phyloP scores from a whole-genome alignment of 1,140 invertebrate genomes.

The Melitaea cinxia region DNA sequence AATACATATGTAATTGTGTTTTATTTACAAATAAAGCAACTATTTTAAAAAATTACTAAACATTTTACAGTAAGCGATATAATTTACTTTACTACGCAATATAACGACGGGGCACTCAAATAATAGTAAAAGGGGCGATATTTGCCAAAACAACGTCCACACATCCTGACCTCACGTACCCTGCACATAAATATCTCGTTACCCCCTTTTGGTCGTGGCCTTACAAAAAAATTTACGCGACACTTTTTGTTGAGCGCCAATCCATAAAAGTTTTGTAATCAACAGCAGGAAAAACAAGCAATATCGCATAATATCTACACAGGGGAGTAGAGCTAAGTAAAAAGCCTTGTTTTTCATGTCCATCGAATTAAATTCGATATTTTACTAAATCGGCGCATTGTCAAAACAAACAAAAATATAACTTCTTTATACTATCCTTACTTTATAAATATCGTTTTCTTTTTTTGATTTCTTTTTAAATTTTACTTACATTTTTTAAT shows the following conservation, averaged over 20 bases:
- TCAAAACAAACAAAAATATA: too few relatives aligned
- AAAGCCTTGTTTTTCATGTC: not conserved
- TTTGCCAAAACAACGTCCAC: conserved; percentile 56
- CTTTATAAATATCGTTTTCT: too few relatives aligned
- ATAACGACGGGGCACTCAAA: conserved; percentile 50
- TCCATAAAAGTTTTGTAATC: conserved; percentile 64
- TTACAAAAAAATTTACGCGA: conserved; percentile 58
- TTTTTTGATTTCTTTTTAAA: too few relatives aligned
- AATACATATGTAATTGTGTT: too few relatives aligned
- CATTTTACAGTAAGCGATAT: conserved; percentile 32
- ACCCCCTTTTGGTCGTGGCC: conserved; percentile 48
- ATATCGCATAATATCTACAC: conserved; percentile 29
- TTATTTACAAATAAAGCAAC: not conserved
- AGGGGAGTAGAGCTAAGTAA: conserved; percentile 13
- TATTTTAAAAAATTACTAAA: conserved; percentile 27
- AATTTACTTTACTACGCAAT: conserved; percentile 44
- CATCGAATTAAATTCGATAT: too few relatives aligned
- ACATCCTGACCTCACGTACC: conserved; percentile 54
- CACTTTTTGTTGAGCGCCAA: conserved; percentile 53
- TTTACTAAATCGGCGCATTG: too few relatives aligned
- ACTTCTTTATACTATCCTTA: too few relatives aligned
- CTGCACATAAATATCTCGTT: conserved; percentile 72
- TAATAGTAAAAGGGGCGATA: conserved; percentile 53
- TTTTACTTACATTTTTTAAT: too few relatives aligned
- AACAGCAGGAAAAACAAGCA: conserved; percentile 46